phyloP scores from a whole-genome alignment of 2,113 vertebrate genomes.

The human region DNA sequence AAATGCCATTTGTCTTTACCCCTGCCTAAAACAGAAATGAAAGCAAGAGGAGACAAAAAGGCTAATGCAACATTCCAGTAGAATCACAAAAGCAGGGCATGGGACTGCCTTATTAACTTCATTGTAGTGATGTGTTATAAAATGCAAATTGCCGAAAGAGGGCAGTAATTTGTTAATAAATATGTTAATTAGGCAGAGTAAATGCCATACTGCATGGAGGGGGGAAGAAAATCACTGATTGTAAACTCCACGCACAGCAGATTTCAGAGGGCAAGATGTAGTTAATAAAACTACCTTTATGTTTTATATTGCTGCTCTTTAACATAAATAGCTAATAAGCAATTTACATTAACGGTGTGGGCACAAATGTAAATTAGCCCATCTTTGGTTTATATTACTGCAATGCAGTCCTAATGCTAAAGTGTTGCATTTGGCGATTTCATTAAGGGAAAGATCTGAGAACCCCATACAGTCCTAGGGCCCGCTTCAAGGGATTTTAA shows the following conservation, averaged over 20 bases:
- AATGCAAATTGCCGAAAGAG: constrained; percentile 80
- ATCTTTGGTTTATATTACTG: constrained; percentile 74
- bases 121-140: constrained; percentile 77
- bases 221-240: constrained; percentile 64
- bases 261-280: constrained; percentile 79
- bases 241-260: constrained; percentile 75
- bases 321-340: constrained; percentile 84
- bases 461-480: constrained; percentile 64
- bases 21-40: constrained; percentile 72
- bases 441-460: constrained; percentile 80
- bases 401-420: constrained; percentile 69
- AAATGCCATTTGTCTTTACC: constrained; percentile 78
- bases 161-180: constrained; percentile 84
- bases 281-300: constrained; percentile 84
- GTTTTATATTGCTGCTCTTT: constrained; percentile 80
- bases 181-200: constrained; percentile 81
- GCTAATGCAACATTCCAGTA: constrained; percentile 57
- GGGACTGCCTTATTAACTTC: constrained; percentile 75
- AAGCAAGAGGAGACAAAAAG: constrained; percentile 70
- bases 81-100: constrained; percentile 75
- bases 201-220: constrained; percentile 70
- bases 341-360: constrained; percentile 83
- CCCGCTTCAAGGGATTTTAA: constrained; percentile 78
- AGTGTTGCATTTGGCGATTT: constrained; percentile 75
- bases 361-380: constrained; percentile 82